These are phyloP conservation scores for Trichomycterus rosablanca DNA, from an alignment of 2,113 vertebrate genomes.

Conservation along the genomic window DNA sequence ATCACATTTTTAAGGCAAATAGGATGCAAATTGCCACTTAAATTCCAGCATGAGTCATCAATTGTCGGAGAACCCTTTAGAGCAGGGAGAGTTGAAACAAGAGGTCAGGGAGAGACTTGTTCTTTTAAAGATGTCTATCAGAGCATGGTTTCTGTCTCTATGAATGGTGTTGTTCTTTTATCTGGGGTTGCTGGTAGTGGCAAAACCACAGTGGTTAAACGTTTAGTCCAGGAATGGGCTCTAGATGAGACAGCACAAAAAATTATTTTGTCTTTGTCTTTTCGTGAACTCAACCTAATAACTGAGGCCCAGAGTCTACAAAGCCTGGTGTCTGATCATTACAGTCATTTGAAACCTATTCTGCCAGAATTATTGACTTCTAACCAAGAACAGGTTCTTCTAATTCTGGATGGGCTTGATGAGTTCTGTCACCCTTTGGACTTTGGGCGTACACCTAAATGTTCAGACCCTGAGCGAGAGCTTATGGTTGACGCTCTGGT, in stretches of 20 bases:
- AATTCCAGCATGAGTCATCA: constrained; percentile 44
- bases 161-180: constrained; percentile 35
- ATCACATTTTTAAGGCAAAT: constrained; percentile 39
- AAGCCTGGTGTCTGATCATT: constrained; percentile 45
- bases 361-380: constrained; percentile 34
- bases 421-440: constrained; percentile 49
- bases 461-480: constrained; percentile 46
- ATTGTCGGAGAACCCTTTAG: constrained; percentile 45
- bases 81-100: not conserved
- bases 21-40: constrained; percentile 21
- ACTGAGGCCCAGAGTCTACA: constrained; percentile 40
- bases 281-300: constrained; percentile 53
- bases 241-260: constrained; percentile 18
- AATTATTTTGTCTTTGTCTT: constrained; percentile 44
- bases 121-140: constrained; percentile 38
- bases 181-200: constrained; percentile 53
- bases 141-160: constrained; percentile 21
- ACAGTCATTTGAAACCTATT: constrained; percentile 49
- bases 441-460: constrained; percentile 50
- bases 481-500: constrained; percentile 37
- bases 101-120: constrained; percentile 30
- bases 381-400: constrained; percentile 34
- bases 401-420: constrained; percentile 54
- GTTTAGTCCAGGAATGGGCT: constrained; percentile 46
- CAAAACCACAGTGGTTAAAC: constrained; percentile 51